A percentile compares a stretch with the other conserved stretches of the same genome.
These are phyloP conservation scores for Pristionchus maxplancki DNA, from an alignment of 2,888 invertebrate species.

Conservation along the genomic window DNA sequence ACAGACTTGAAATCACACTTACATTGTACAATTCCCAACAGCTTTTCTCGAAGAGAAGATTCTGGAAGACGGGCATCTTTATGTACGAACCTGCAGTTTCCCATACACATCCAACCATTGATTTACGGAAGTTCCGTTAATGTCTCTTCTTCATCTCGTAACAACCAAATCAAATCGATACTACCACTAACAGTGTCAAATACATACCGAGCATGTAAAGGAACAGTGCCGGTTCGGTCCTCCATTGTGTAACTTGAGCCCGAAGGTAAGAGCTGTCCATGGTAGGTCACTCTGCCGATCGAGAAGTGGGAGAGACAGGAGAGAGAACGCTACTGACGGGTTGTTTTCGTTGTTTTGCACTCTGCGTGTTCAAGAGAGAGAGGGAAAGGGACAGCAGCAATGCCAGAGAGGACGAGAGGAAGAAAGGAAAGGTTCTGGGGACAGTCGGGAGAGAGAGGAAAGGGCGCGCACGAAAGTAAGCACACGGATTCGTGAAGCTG, in stretches of 20 bases:
- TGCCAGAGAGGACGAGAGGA: conserved; percentile 1
- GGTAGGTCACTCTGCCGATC: background rate
- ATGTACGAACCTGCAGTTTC: conserved; percentile 7
- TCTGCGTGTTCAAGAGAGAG: background rate
- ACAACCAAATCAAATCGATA: background rate
- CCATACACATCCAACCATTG: background rate
- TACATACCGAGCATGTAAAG: conserved; percentile 39
- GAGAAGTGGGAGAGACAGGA: background rate
- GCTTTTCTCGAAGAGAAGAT: conserved; percentile 51
- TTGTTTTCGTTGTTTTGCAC: conserved; percentile 23
- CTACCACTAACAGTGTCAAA: background rate
- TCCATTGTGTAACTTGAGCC: conserved; percentile 26
- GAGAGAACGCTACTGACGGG: background rate
- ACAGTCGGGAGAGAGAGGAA: background rate
- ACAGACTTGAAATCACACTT: background rate
- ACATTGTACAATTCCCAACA: conserved; percentile 50
- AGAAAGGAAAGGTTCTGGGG: background rate
- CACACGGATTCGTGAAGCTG: conserved; percentile 9
- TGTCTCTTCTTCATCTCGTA: background rate
- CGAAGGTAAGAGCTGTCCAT: conserved; percentile 33
- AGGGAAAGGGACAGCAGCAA: background rate
- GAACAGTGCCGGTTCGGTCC: conserved; percentile 50
- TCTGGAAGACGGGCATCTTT: conserved; percentile 52
- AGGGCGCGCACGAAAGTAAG: background rate
- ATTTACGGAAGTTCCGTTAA: background rate